Evolutionary conservation across 2,113 vertebrate species (phyloP), one percentile per base, ranked within the genome.

Genomic region (Gallinago paraguaiae): DNA sequence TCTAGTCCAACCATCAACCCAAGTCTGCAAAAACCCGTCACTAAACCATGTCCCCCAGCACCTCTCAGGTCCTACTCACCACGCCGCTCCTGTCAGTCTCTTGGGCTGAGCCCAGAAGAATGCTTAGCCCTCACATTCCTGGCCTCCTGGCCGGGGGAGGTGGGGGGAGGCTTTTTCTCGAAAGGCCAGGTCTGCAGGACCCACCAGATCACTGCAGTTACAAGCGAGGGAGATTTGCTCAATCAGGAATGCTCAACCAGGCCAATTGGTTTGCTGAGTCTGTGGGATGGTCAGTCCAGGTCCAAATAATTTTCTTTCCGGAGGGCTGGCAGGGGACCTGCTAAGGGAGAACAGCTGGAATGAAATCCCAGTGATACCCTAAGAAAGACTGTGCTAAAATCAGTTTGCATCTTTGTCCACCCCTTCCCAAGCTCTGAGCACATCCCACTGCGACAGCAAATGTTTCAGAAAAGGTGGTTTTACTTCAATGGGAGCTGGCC

Each of bases 121-220:
- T 13, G 41, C 41, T 41, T 13, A 12, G 41, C 11, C 11, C 5
- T 3, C 0, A 1, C 11, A 1, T 50, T 88, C 61, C 76, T 35
- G 31, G 3, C 30, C 24, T 63, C 41, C 24, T 54, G 63, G 22
- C 18, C 30, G 18, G 30, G 18, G 22, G 33, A 13, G 45, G 45
- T 8, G 37, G 37, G 16, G 45, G 45, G 18, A 10, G 41, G 41
- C 14, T 87, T 61, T 61, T 74, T 19, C 33, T 19, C 22, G 19
- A 31, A 56, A 60, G 23, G 39, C 22, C 78, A 46, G 39, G 25
- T 46, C 76, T 19, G n/a, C n/a, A 17, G 43, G 35, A 17, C 50
- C 28, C 2, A 1, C 56, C 30, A 16, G 71, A 7, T 46, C 35
- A 35, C 41, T 4, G 1, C 33, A 19, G 9, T 12, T 51, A 8